Conservation (phyloP, 2,797 vertebrate species). For the Sciurus carolinensis region DNA sequence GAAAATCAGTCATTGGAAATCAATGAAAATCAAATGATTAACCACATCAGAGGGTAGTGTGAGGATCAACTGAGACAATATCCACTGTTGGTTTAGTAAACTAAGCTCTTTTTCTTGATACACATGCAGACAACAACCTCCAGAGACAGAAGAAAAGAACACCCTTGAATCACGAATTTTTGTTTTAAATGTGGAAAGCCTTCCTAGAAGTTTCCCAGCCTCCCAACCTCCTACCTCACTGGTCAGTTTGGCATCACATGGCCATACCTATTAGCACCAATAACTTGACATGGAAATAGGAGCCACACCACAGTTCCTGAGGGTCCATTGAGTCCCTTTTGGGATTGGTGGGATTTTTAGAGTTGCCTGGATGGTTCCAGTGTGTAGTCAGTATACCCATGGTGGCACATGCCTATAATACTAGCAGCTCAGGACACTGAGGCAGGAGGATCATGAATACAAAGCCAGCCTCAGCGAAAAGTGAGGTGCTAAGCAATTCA, state of each 20-base stretch:
- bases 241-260: background rate
- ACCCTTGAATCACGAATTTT: background rate
- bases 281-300: background rate
- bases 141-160: background rate
- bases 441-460: no score
- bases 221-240: background rate
- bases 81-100: background rate
- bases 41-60: background rate
- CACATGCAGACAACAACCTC: background rate
- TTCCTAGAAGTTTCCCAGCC: background rate
- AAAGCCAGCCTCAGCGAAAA: no score
- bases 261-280: background rate
- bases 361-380: background rate
- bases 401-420: no score
- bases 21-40: background rate
- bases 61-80: background rate
- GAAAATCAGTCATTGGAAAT: background rate
- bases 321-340: background rate
- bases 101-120: background rate
- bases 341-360: background rate
- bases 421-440: no score
- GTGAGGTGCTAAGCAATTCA: no score
- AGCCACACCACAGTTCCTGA: background rate
- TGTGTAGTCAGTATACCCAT: background rate
- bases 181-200: background rate